Evolutionary conservation across 2,113 vertebrate genomes (phyloP).

Genomic region (Stigmatopora nigra): DNA sequence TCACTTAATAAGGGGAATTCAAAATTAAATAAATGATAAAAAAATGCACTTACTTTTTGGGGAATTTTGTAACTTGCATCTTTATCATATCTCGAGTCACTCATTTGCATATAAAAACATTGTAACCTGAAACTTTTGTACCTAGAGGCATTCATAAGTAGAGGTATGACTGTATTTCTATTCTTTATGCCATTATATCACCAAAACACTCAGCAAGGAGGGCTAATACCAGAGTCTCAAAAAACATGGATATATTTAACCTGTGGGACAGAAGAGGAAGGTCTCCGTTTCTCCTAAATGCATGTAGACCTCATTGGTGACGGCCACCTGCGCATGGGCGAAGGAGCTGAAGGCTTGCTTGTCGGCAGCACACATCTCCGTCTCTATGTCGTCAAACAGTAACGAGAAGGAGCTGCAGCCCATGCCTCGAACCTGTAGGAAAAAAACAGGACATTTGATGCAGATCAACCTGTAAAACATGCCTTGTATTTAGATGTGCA

Average conservation of each 20-base stretch:
- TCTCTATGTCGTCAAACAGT: constrained; percentile 94
- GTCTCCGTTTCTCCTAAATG: constrained; percentile 84
- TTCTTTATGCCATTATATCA: neutral
- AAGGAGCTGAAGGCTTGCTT: constrained; percentile 91
- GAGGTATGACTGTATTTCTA: neutral
- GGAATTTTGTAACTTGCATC: too few species aligned
- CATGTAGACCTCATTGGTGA: constrained; percentile 90
- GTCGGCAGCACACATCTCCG: constrained; percentile 94
- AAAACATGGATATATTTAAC: too few species aligned
- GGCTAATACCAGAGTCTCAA: neutral
- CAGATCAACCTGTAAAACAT: neutral
- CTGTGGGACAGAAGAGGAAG: constrained; percentile 98
- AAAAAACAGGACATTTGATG: neutral
- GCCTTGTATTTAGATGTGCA: neutral
- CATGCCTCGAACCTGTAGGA: constrained; percentile 81
- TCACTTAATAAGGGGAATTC: too few species aligned
- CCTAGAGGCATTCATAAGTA: too few species aligned
- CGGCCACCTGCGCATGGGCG: constrained; percentile 87
- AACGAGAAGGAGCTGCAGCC: constrained; percentile 94
- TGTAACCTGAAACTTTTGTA: too few species aligned
- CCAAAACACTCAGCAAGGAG: neutral
- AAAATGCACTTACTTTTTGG: too few species aligned
- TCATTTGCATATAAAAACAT: too few species aligned
- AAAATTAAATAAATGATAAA: too few species aligned
- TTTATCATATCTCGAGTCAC: too few species aligned